Base-by-base conservation (phyloP, 2,113 vertebrate genomes). In the Nothocercus julius region DNA sequence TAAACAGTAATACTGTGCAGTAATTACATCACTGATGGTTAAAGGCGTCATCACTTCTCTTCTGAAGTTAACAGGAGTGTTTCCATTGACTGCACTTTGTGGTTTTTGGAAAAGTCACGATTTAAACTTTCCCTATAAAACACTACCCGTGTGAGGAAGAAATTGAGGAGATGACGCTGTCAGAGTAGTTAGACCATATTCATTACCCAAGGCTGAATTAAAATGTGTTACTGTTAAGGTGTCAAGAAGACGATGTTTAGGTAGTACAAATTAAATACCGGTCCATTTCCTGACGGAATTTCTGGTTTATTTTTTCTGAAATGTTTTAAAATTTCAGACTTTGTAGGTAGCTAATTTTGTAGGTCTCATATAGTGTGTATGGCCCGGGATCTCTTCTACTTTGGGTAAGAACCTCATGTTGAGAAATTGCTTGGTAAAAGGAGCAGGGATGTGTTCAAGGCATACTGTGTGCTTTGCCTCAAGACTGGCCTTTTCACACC, bases 131-230 rank as follows among this genome's bases (percentile, higher is more conserved):
- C 85, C 22, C 83, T 51, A 0, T 19, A 77, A 67, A 93, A 82
- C 54, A 7, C 40, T 89, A 69, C 54, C 84, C 44, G 1, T 19
- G 28, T 79, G 83, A 74, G 66, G n/a, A 51, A 79, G 86, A 87
- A 94, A 90, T 74, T 18, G 86, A 82, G 90, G 70, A 85, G 90
- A 76, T 67, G 90, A 82, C 95, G 83, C 85, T 93, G 92, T 94
- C 87, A 94, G 80, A 92, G 83, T 87, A 82, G 74, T 96, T 63
- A 40, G 53, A 19, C 0, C 19, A 45, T 92, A 75, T 10, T 90
- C 36, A 6, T 95, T 87, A 82, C 75, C 66, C 70, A 9, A 47
- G 54, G 69, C 84, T 87, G 75, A 53, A 22, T 67, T 45, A 40
- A 32, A 32, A 27, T 44, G 56, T 72, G 73, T 38, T 54, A 24